phyloP scores from a whole-genome alignment of 2,113 vertebrate species.

The Scytalopus superciliaris region DNA sequence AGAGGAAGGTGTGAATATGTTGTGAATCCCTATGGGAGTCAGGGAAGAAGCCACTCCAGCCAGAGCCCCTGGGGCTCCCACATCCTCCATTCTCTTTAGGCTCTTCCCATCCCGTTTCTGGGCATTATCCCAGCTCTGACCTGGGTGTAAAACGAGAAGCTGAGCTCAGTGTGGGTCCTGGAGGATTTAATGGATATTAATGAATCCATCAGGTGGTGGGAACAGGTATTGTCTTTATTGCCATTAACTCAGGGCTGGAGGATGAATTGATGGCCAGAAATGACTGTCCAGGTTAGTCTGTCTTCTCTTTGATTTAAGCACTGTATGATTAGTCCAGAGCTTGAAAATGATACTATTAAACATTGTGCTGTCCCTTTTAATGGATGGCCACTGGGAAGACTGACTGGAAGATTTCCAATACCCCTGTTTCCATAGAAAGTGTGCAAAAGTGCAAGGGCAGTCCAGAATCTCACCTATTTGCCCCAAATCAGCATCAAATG shows the following conservation, averaged over 20 bases:
- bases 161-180: not conserved
- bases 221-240: not conserved
- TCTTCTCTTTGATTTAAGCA: slow-evolving; percentile 29
- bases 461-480: not conserved
- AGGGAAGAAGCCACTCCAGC: not conserved
- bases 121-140: not conserved
- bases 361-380: not conserved
- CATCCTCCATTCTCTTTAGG: not conserved
- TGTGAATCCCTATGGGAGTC: not conserved
- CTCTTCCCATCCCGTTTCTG: not conserved
- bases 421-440: not conserved
- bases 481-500: not conserved
- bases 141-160: not conserved
- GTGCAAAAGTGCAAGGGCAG: not conserved
- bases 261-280: not conserved
- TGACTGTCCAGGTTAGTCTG: not conserved
- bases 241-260: not conserved
- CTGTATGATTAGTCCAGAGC: not conserved
- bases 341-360: not conserved
- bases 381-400: not conserved
- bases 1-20: not conserved
- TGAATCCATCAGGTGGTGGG: not conserved
- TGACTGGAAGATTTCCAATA: not conserved
- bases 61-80: not conserved
- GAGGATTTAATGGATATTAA: not conserved